phyloP scores from a whole-genome alignment of 1,140 invertebrate genomes.

The Parasteatoda tepidariorum region DNA sequence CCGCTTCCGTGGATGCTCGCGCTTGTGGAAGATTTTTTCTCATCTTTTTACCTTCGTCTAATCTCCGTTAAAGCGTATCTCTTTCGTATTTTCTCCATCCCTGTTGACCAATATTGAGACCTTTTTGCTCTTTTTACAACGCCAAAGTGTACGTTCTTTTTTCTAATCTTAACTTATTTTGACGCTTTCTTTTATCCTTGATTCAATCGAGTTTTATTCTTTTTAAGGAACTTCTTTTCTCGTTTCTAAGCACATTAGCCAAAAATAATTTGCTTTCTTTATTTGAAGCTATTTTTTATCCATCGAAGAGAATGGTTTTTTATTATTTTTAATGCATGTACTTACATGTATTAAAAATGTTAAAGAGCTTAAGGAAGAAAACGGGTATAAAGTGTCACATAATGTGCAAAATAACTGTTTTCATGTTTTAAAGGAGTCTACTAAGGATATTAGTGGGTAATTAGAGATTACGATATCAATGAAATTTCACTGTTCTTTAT shows the following conservation, averaged over 20 bases:
- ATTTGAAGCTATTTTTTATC: slow-evolving; percentile 29
- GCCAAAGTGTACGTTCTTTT: slow-evolving; percentile 39
- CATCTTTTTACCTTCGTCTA: not conserved
- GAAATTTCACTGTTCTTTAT: too few relatives aligned
- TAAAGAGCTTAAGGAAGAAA: too few relatives aligned
- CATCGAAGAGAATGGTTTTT: slow-evolving; percentile 47
- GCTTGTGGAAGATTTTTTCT: slow-evolving; percentile 21
- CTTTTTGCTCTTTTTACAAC: slow-evolving; percentile 51
- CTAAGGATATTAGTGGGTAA: too few relatives aligned
- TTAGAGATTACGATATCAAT: too few relatives aligned
- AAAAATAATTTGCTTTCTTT: slow-evolving; percentile 59
- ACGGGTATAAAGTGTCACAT: too few relatives aligned
- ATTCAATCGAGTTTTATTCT: slow-evolving; percentile 53
- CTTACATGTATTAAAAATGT: not conserved
- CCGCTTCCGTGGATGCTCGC: slow-evolving; percentile 35
- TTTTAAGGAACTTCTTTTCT: slow-evolving; percentile 12
- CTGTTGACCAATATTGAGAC: slow-evolving; percentile 51
- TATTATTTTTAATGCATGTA: slow-evolving; percentile 49
- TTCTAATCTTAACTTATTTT: slow-evolving; percentile 48
- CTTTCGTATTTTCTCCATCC: slow-evolving; percentile 32
- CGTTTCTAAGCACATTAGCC: slow-evolving; percentile 52
- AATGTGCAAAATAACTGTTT: too few relatives aligned
- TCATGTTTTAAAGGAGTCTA: too few relatives aligned
- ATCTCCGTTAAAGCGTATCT: slow-evolving; percentile 49
- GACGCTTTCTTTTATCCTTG: slow-evolving; percentile 55